Evolutionary conservation across 2,888 invertebrate species (phyloP).

Genomic region (Biston betularia): DNA sequence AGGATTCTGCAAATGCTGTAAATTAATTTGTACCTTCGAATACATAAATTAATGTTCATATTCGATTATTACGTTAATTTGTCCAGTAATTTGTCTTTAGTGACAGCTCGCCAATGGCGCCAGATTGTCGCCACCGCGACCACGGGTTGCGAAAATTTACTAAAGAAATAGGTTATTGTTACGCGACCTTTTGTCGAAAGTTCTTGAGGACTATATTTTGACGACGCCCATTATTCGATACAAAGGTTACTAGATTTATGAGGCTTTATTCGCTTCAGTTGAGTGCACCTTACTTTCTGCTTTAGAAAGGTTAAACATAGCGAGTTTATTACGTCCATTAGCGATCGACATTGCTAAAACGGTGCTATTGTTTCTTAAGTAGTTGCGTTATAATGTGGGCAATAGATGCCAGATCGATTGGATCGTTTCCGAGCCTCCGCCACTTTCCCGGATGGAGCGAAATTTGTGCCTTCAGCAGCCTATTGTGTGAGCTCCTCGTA

Average conservation of each 20-base stretch:
- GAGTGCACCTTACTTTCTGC: conserved; percentile 38
- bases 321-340: conserved; percentile 33
- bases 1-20: conserved; percentile 15
- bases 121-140: conserved; percentile 64
- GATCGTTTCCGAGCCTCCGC: conserved; percentile 61
- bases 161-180: conserved; percentile 71
- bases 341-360: conserved; percentile 38
- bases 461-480: conserved; percentile 63
- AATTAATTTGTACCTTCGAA: conserved; percentile 15
- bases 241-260: conserved; percentile 64
- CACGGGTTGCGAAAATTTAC: conserved; percentile 65
- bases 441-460: conserved; percentile 73
- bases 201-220: conserved; percentile 65
- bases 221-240: conserved; percentile 56
- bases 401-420: conserved; percentile 49
- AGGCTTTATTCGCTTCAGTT: conserved; percentile 44
- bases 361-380: conserved; percentile 48
- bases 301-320: conserved; percentile 36
- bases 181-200: conserved; percentile 70
- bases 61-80: conserved; percentile 36
- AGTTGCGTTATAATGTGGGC: conserved; percentile 46
- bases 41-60: conserved; percentile 36
- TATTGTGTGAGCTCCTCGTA: conserved; percentile 64
- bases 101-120: conserved; percentile 56
- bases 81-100: conserved; percentile 38